Evolutionary conservation across 2,888 invertebrate genomes (phyloP).

Genomic region (Tuberolachnus salignus): DNA sequence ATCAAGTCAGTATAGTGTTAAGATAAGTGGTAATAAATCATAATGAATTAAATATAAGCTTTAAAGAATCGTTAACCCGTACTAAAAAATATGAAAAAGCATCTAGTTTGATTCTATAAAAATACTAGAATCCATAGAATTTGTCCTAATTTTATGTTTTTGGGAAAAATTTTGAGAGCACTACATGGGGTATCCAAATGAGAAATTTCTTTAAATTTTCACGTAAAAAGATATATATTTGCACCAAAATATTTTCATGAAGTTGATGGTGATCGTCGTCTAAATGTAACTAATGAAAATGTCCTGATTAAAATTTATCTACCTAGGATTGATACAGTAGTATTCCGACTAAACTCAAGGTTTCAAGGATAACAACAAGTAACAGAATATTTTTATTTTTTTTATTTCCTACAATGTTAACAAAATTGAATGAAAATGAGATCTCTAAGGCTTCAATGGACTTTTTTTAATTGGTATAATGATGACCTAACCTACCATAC

Average conservation of each 20-base stretch:
- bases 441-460: not conserved
- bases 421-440: not conserved
- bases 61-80: constrained; percentile 20
- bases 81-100: not conserved
- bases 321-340: not conserved
- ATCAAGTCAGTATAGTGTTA: constrained; percentile 6
- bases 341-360: not conserved
- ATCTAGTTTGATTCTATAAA: not conserved
- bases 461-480: not conserved
- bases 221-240: not conserved
- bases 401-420: too few relatives aligned
- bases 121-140: not conserved
- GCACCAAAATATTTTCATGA: constrained; percentile 13
- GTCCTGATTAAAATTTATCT: not conserved
- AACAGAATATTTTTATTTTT: not conserved
- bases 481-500: not conserved
- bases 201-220: not conserved
- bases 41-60: not conserved
- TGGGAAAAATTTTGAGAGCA: too few relatives aligned
- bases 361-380: not conserved
- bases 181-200: not conserved
- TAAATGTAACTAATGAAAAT: too few relatives aligned
- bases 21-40: constrained; percentile 19
- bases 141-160: too few relatives aligned
- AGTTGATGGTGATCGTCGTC: constrained; percentile 12